A percentile compares a stretch with the other conserved stretches of the same genome.
phyloP scores from a whole-genome alignment of 1,140 invertebrate genomes.

The Pemphigus obesinymphae region DNA sequence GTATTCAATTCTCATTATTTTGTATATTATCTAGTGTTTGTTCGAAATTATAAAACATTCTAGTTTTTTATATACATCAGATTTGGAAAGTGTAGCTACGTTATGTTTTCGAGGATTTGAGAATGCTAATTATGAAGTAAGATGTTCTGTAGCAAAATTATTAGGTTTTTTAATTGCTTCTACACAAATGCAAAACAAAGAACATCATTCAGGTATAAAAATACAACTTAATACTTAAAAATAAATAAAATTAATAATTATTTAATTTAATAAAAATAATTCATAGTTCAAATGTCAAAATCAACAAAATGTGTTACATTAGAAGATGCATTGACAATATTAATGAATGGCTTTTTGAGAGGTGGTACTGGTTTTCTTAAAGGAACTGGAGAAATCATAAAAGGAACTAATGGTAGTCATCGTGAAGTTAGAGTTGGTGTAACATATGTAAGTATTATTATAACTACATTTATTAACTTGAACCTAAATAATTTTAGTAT shows the following conservation, averaged over 20 bases:
- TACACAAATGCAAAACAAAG: conserved; percentile 56
- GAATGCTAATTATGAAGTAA: conserved; percentile 89
- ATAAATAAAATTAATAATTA: not conserved
- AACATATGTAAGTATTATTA: conserved; percentile 68
- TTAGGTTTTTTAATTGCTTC: conserved; percentile 80
- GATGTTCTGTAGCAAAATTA: conserved; percentile 85
- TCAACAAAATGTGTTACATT: conserved; percentile 64
- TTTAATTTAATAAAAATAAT: not conserved
- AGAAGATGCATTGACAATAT: conserved; percentile 84
- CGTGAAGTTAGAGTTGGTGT: conserved; percentile 93
- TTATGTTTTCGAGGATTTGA: conserved; percentile 88
- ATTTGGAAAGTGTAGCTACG: conserved; percentile 83
- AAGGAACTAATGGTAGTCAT: conserved; percentile 86
- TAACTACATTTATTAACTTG: conserved; percentile 27
- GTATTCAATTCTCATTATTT: not conserved
- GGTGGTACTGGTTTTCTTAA: conserved; percentile 94
- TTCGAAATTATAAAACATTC: conserved; percentile 84
- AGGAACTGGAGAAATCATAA: conserved; percentile 91
- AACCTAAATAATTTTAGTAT: not conserved
- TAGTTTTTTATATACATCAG: conserved; percentile 79
- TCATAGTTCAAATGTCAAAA: conserved; percentile 47
- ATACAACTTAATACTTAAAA: not conserved
- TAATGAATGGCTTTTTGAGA: conserved; percentile 91
- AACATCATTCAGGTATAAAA: conserved; percentile 17
- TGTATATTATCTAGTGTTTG: conserved; percentile 62